Evolutionary conservation across 2,888 invertebrate genomes (phyloP).

Genomic region (Dynastes maya): DNA sequence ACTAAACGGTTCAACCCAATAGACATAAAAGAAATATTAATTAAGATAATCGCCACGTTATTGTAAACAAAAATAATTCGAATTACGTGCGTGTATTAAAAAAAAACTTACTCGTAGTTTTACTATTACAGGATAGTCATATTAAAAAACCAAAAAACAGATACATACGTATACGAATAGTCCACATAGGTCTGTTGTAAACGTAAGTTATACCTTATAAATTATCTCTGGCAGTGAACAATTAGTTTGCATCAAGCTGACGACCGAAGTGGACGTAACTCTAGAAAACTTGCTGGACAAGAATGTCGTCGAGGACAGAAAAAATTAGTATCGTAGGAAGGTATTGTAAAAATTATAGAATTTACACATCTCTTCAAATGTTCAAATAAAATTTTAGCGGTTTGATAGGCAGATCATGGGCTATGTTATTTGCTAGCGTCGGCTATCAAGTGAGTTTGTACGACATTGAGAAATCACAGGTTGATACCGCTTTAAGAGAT

Average conservation of each 20-base stretch:
- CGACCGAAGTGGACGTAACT: background rate
- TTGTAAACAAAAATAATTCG: slow-evolving; percentile 4
- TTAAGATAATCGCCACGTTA: slow-evolving; percentile 1
- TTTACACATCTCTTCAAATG: background rate
- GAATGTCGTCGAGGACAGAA: slow-evolving; percentile 71
- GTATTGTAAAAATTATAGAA: slow-evolving; percentile 68
- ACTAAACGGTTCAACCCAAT: background rate
- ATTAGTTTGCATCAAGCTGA: slow-evolving; percentile 7
- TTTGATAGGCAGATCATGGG: slow-evolving; percentile 96
- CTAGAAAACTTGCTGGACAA: background rate
- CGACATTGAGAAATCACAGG: slow-evolving; percentile 86
- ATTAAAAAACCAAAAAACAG: too few relatives aligned
- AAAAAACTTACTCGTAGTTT: too few relatives aligned
- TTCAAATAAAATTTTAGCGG: slow-evolving; percentile 78
- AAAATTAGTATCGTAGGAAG: slow-evolving; percentile 86
- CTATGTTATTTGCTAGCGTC: slow-evolving; percentile 95
- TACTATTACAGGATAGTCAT: too few relatives aligned
- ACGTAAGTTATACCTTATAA: background rate
- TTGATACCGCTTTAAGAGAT: slow-evolving; percentile 81
- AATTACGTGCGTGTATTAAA: background rate
- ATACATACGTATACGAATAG: too few relatives aligned
- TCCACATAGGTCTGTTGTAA: too few relatives aligned
- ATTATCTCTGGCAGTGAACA: background rate
- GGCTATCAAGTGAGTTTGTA: slow-evolving; percentile 92
- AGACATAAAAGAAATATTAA: background rate